Conservation (phyloP, 2,113 vertebrate genomes). For the Tichodroma muraria region DNA sequence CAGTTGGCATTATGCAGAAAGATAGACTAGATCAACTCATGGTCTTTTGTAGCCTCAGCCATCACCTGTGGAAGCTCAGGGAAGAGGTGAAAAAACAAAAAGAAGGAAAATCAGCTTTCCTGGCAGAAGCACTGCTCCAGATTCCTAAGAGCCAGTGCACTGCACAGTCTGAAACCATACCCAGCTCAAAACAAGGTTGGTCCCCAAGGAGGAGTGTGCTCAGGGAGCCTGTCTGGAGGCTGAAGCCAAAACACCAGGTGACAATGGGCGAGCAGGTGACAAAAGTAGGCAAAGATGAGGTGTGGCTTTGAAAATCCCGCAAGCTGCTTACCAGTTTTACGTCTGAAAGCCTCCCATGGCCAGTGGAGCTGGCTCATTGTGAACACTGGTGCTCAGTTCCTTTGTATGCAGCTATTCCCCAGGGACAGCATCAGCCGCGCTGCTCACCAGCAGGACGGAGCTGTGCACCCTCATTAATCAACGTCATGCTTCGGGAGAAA, state of each 20-base stretch:
- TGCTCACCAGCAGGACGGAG: constrained; percentile 68
- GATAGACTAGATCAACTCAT: not conserved
- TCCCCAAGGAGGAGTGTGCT: not conserved
- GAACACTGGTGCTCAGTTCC: not conserved
- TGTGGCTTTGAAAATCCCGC: not conserved
- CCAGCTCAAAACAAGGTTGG: not conserved
- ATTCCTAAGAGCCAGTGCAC: not conserved
- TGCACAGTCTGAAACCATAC: not conserved
- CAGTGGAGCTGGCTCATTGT: not conserved
- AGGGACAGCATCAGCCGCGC: constrained; percentile 9
- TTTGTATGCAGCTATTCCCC: not conserved
- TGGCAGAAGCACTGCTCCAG: not conserved
- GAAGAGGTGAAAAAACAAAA: not conserved
- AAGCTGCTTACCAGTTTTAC: not conserved
- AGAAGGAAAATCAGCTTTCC: not conserved
- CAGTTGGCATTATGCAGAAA: not conserved
- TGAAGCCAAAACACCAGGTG: not conserved
- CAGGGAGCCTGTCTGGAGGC: not conserved
- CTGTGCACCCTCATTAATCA: constrained; percentile 76
- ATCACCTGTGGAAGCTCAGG: not conserved
- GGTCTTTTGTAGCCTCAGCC: not conserved
- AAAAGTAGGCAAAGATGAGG: not conserved
- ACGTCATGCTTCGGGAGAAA: constrained; percentile 65
- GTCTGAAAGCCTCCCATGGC: not conserved
- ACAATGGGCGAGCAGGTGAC: not conserved